Conservation (phyloP, 30 jellyfish, hydroid and myxozoan genomes). For the Cassiopea andromeda region DNA sequence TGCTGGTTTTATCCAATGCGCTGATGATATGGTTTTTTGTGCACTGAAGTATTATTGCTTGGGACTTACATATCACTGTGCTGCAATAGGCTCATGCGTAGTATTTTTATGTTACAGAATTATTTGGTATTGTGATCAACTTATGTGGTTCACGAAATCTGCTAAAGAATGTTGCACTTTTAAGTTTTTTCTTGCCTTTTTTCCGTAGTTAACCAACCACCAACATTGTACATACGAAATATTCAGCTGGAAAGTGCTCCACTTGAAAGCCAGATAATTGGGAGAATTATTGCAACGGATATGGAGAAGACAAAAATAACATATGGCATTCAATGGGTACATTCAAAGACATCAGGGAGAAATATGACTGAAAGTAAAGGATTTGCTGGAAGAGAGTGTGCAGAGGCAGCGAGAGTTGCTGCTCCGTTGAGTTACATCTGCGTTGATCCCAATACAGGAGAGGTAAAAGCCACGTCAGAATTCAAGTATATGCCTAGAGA, state of each 20-base stretch:
- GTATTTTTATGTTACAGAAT: too few species aligned
- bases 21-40: too few species aligned
- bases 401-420: not conserved
- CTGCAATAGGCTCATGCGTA: too few species aligned
- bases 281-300: slow-evolving; percentile 40
- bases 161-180: too few species aligned
- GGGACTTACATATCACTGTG: too few species aligned
- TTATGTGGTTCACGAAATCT: too few species aligned
- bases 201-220: slow-evolving; percentile 46
- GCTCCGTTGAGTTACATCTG: slow-evolving; percentile 58
- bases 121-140: too few species aligned
- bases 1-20: too few species aligned
- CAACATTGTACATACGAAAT: slow-evolving; percentile 7
- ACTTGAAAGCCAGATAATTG: slow-evolving; percentile 16
- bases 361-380: not conserved
- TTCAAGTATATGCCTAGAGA: slow-evolving; percentile 34
- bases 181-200: not conserved
- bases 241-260: not conserved
- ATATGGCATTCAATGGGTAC: slow-evolving; percentile 37
- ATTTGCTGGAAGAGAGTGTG: slow-evolving; percentile 23
- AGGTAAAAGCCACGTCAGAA: slow-evolving; percentile 34
- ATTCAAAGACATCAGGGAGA: slow-evolving; percentile 4
- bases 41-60: too few species aligned
- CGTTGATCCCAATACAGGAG: slow-evolving; percentile 49
- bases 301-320: slow-evolving; percentile 23